These are phyloP conservation scores for Parasteatoda lunata DNA, from an alignment of 2,888 invertebrate species.

Conservation along the genomic window DNA sequence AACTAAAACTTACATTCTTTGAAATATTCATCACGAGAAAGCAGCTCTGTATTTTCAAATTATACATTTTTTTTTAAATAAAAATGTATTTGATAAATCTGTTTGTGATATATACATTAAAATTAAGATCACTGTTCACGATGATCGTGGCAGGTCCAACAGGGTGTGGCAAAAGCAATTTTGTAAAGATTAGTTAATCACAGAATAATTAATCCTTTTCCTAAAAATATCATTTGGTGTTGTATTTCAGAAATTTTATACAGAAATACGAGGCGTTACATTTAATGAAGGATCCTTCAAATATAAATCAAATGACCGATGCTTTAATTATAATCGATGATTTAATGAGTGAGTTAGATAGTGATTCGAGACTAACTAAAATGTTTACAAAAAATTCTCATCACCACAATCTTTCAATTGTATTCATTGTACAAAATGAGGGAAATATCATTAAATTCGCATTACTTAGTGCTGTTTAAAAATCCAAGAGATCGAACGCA, in stretches of 20 bases:
- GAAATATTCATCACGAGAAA: no score
- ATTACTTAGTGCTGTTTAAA: slow-evolving; percentile 28
- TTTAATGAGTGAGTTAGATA: not conserved
- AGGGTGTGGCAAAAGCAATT: not conserved
- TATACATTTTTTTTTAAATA: not conserved
- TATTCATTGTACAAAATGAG: slow-evolving; percentile 46
- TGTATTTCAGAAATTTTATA: slow-evolving; percentile 11
- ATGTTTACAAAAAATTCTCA: slow-evolving; percentile 42
- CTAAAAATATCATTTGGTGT: slow-evolving; percentile 6
- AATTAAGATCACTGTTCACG: not conserved
- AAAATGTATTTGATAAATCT: no score
- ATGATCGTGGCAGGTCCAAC: not conserved
- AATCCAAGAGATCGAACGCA: slow-evolving; percentile 30
- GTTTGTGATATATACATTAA: not conserved
- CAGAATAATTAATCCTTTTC: not conserved
- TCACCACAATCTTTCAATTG: slow-evolving; percentile 26
- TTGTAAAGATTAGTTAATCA: slow-evolving; percentile 1
- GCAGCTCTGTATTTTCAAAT: no score
- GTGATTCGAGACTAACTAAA: not conserved
- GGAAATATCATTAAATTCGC: slow-evolving; percentile 37
- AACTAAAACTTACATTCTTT: no score
- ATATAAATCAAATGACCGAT: not conserved
- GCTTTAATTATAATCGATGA: not conserved
- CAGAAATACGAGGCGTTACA: not conserved
- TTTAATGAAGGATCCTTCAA: slow-evolving; percentile 33